These are phyloP conservation scores for Sorex araneus DNA, from an alignment of 2,113 vertebrate genomes.

Conservation along the genomic window DNA sequence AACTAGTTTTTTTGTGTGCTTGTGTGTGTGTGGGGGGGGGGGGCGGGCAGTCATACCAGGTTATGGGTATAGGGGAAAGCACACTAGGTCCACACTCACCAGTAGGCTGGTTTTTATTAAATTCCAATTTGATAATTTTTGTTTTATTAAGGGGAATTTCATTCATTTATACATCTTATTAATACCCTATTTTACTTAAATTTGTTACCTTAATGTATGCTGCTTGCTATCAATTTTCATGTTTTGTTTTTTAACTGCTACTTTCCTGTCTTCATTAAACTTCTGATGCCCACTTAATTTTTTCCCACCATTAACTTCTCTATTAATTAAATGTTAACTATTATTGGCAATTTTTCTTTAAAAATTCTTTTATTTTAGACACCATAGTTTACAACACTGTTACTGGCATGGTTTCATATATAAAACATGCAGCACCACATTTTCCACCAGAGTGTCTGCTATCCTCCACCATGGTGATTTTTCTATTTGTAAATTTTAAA, in stretches of 20 bases:
- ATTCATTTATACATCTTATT: not conserved
- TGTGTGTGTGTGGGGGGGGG: no score
- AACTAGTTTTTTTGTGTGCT: no score
- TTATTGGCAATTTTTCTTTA: not conserved
- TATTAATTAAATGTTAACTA: slow-evolving; percentile 1
- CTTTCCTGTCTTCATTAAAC: not conserved
- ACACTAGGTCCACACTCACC: no score
- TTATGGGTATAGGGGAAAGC: no score
- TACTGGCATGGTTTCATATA: no score
- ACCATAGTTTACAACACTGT: no score
- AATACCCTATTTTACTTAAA: not conserved
- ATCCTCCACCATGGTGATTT: no score
- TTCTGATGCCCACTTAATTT: not conserved
- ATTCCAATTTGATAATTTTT: not conserved
- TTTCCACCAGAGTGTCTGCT: no score
- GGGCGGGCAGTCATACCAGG: no score
- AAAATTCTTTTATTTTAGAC: no score
- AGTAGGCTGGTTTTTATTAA: not conserved
- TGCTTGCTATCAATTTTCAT: slow-evolving; percentile 6
- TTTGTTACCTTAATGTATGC: not conserved
- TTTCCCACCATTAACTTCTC: not conserved
- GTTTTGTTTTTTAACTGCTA: not conserved
- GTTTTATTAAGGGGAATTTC: slow-evolving; percentile 7
- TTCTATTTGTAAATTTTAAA: slow-evolving; percentile 8
- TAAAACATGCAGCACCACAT: no score